These are phyloP conservation scores for Sceloporus tristichus DNA, from an alignment of 2,113 vertebrate genomes.

Conservation along the genomic window DNA sequence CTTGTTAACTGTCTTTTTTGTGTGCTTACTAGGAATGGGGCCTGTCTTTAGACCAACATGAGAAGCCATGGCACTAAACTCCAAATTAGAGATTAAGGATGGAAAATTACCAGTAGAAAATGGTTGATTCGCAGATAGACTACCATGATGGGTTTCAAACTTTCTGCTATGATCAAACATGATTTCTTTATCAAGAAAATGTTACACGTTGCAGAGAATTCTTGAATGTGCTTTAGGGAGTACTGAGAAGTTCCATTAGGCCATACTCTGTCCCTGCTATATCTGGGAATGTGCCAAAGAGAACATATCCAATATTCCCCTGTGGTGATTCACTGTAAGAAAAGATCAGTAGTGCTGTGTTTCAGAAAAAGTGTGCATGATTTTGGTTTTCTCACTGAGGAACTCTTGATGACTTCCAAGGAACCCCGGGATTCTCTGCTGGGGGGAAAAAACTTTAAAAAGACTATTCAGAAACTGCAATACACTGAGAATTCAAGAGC, in stretches of 20 bases:
- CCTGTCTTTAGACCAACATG: background rate
- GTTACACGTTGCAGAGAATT: background rate
- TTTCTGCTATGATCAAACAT: background rate
- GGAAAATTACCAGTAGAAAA: background rate
- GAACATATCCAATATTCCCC: background rate
- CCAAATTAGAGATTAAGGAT: background rate
- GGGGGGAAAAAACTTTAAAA: no score
- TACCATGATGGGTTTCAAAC: no score
- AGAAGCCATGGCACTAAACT: background rate
- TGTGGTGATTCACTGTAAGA: background rate
- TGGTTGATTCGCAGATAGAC: background rate
- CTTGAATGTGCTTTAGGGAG: background rate
- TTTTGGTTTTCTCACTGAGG: background rate
- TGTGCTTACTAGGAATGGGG: background rate
- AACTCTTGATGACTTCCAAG: background rate
- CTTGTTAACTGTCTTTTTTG: no score
- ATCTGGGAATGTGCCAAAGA: background rate
- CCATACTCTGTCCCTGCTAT: background rate
- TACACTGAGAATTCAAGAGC: slow-evolving; percentile 8
- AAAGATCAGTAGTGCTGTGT: background rate
- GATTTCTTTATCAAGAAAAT: background rate
- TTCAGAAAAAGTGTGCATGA: no score
- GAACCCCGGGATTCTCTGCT: background rate
- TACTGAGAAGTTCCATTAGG: background rate
- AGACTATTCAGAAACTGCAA: background rate